Conservation (phyloP, 2,888 invertebrate species). For the Aproaerema taeniolella region DNA sequence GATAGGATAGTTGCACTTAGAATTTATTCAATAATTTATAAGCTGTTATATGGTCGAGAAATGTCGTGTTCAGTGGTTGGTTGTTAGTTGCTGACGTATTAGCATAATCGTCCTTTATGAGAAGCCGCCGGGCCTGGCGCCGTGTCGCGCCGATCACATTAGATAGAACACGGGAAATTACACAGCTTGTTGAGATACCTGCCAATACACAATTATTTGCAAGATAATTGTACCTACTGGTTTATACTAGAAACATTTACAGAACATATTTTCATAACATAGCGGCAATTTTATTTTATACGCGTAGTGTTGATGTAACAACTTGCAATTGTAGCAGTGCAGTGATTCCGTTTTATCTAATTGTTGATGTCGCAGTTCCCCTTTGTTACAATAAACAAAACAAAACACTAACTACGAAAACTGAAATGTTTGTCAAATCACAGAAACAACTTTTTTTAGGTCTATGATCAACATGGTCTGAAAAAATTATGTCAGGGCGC, state of each 20-base stretch:
- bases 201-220: slow-evolving; percentile 59
- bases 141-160: slow-evolving; percentile 66
- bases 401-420: no score
- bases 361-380: no score
- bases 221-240: slow-evolving; percentile 46
- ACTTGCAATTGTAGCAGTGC: neutral
- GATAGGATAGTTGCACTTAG: slow-evolving; percentile 52
- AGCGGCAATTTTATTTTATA: slow-evolving; percentile 7
- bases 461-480: no score
- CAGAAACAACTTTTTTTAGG: no score
- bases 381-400: no score
- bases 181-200: slow-evolving; percentile 57
- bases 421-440: no score
- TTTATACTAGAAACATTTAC: slow-evolving; percentile 41
- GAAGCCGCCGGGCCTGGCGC: slow-evolving; percentile 57
- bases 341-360: no score
- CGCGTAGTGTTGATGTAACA: slow-evolving; percentile 5
- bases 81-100: slow-evolving; percentile 52
- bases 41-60: slow-evolving; percentile 48
- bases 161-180: slow-evolving; percentile 66
- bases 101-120: slow-evolving; percentile 63
- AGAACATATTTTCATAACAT: slow-evolving; percentile 34
- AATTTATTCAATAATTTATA: slow-evolving; percentile 65
- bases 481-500: no score
- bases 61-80: slow-evolving; percentile 41